Conservation (phyloP, 1,140 invertebrate genomes). For the Platorchestia sp. region DNA sequence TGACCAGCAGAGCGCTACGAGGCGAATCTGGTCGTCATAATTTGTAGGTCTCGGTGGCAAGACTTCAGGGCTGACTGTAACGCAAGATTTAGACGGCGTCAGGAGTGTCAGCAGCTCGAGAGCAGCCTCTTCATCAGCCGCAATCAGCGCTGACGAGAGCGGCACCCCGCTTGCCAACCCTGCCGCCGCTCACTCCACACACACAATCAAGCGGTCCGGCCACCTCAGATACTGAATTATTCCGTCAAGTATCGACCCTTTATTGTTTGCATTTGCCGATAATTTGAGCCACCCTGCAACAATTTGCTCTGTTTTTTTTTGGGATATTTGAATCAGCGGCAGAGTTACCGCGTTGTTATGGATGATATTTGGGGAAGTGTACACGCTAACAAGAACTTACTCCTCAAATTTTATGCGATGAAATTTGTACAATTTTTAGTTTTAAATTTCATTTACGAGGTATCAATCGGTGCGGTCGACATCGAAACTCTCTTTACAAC, state of each 20-base stretch:
- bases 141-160: constrained; percentile 24
- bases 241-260: neutral
- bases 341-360: neutral
- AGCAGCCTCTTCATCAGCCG: constrained; percentile 5
- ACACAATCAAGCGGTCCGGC: neutral
- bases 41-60: neutral
- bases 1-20: neutral
- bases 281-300: neutral
- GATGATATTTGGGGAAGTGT: neutral
- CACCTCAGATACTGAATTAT: neutral
- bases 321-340: neutral
- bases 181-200: neutral
- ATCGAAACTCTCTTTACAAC: neutral
- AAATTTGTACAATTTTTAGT: neutral
- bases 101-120: neutral
- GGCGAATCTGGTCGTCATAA: neutral
- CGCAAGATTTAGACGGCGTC: constrained; percentile 11
- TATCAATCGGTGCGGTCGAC: no score
- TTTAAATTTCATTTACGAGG: neutral
- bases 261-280: neutral
- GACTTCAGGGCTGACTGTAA: neutral
- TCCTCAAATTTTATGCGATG: neutral
- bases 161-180: neutral
- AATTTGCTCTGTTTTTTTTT: neutral
- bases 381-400: neutral